Conservation (phyloP, 2,888 invertebrate genomes). For the Epinotia brunnichana region DNA sequence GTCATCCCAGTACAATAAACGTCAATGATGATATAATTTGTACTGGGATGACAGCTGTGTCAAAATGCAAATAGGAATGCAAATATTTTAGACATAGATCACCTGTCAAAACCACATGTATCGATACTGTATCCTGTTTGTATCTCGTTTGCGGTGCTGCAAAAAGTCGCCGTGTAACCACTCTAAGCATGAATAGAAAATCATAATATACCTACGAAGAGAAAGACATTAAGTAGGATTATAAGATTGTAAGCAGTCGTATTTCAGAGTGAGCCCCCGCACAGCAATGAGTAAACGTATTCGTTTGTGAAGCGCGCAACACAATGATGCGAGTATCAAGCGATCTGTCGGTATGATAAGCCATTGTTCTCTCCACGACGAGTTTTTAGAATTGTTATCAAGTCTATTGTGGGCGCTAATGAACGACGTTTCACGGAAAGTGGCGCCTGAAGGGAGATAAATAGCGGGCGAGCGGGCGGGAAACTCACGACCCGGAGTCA, state of each 20-base stretch:
- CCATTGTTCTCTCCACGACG: slow-evolving; percentile 56
- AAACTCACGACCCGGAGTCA: slow-evolving; percentile 55
- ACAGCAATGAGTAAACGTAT: slow-evolving; percentile 37
- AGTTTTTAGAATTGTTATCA: slow-evolving; percentile 74
- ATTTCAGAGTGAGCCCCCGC: slow-evolving; percentile 25
- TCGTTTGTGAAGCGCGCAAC: slow-evolving; percentile 42
- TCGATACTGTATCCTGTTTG: too few relatives aligned
- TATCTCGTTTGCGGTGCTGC: too few relatives aligned
- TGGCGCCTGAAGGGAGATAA: slow-evolving; percentile 61
- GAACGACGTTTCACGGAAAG: slow-evolving; percentile 66
- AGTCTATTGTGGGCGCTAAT: slow-evolving; percentile 70
- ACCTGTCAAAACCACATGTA: too few relatives aligned
- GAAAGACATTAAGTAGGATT: slow-evolving; percentile 20
- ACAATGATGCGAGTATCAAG: slow-evolving; percentile 53
- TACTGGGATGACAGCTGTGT: too few relatives aligned
- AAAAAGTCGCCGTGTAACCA: too few relatives aligned
- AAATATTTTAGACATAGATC: too few relatives aligned
- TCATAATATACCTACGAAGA: not conserved
- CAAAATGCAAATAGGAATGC: too few relatives aligned
- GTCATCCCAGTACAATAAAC: too few relatives aligned
- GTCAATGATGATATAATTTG: too few relatives aligned
- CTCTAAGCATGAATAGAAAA: not conserved
- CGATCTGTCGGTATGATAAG: slow-evolving; percentile 53
- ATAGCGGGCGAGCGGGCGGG: slow-evolving; percentile 53
- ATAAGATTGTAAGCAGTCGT: slow-evolving; percentile 18